A percentile compares a stretch with the other conserved stretches of the same genome.
phyloP scores from a whole-genome alignment of 2,797 vertebrate genomes.

The Dryobates pubescens region DNA sequence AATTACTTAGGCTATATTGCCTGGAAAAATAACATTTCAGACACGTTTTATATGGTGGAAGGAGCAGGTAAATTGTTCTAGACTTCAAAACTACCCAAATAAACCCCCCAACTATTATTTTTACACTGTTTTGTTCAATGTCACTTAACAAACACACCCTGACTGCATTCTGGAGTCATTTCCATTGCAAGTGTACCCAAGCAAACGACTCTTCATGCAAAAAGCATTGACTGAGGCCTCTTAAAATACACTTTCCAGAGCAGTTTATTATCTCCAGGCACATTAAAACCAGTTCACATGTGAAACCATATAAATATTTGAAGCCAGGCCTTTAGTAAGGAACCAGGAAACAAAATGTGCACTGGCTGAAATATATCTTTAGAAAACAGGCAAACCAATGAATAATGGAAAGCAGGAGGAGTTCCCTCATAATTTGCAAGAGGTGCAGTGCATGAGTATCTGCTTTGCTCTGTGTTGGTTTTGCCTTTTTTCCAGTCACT shows the following conservation, averaged over 20 bases:
- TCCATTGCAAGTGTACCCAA: background rate
- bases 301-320: background rate
- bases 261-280: background rate
- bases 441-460: background rate
- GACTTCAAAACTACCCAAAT: background rate
- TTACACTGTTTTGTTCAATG: background rate
- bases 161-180: background rate
- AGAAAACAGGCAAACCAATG: slow-evolving; percentile 16
- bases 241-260: background rate
- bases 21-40: background rate
- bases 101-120: background rate
- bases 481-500: background rate
- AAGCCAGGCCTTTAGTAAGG: background rate
- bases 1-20: background rate
- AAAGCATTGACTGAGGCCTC: background rate
- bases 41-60: background rate
- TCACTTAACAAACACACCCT: background rate
- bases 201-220: background rate
- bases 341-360: background rate
- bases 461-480: background rate
- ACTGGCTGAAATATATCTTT: background rate
- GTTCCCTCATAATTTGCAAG: background rate
- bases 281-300: slow-evolving; percentile 1
- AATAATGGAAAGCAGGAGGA: slow-evolving; percentile 7
- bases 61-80: background rate